Percentiles rank a stretch among this genome's conserved stretches.
These are phyloP conservation scores for Streptopelia turtur DNA, from an alignment of 2,797 vertebrate genomes.

Conservation along the genomic window DNA sequence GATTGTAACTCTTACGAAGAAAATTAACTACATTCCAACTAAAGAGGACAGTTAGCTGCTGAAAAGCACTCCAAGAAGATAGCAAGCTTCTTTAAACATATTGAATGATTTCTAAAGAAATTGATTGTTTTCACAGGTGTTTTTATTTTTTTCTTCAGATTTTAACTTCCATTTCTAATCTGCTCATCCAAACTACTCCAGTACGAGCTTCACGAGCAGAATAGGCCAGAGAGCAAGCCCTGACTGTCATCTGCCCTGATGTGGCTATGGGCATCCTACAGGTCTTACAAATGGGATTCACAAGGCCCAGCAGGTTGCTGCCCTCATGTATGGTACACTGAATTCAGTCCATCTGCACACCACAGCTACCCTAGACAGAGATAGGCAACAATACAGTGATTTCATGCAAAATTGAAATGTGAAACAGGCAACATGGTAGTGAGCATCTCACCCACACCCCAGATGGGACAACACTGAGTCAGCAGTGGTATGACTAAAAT, in stretches of 20 bases:
- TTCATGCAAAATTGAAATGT: rapidly evolving
- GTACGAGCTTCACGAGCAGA: not conserved
- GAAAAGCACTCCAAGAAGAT: rapidly evolving
- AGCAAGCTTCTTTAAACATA: not conserved
- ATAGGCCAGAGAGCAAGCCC: not conserved
- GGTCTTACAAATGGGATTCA: not conserved
- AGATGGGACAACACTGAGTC: not conserved
- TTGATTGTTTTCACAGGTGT: rapidly evolving
- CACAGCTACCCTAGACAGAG: not conserved
- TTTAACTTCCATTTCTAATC: not conserved
- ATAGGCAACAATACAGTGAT: rapidly evolving
- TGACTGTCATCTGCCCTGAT: not conserved
- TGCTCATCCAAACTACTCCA: not conserved
- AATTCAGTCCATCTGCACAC: not conserved
- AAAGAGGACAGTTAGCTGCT: not conserved
- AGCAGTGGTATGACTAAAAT: not conserved
- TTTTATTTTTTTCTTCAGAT: not conserved
- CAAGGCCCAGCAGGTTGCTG: not conserved
- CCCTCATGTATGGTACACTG: rapidly evolving
- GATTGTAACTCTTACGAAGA: too few species aligned
- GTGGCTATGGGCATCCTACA: not conserved
- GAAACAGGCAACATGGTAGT: rapidly evolving
- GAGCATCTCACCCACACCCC: not conserved
- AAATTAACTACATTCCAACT: too few species aligned
- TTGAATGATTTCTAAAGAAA: not conserved